Conservation (phyloP, 2,888 invertebrate species). For the Ryuthela nishihirai region DNA sequence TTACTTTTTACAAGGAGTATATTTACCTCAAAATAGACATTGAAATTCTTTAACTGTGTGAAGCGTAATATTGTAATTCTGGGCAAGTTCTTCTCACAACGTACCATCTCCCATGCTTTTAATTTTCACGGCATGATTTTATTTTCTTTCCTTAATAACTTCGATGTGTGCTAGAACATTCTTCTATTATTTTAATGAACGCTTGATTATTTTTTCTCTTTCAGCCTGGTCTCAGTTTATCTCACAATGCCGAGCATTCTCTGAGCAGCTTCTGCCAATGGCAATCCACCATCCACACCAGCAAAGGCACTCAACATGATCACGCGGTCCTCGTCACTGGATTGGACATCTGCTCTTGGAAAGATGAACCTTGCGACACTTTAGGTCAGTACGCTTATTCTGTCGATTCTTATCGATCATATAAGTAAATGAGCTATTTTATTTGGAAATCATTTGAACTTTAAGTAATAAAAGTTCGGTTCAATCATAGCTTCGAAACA, state of each 20-base stretch:
- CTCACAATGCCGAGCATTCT: slow-evolving; percentile 49
- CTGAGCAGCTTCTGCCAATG: slow-evolving; percentile 51
- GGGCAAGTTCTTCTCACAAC: too few relatives aligned
- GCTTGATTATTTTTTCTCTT: neutral
- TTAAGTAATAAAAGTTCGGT: too few relatives aligned
- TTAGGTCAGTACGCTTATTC: slow-evolving; percentile 45
- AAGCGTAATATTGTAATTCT: too few relatives aligned
- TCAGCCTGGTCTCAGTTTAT: slow-evolving; percentile 47
- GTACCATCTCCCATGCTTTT: neutral
- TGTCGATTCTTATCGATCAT: too few relatives aligned
- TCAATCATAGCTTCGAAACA: too few relatives aligned
- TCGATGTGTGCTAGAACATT: too few relatives aligned
- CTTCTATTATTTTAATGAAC: neutral
- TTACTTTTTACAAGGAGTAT: too few relatives aligned
- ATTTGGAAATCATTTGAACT: too few relatives aligned
- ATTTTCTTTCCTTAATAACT: neutral
- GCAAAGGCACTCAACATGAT: slow-evolving; percentile 46
- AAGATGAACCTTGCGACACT: slow-evolving; percentile 48
- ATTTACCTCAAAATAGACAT: too few relatives aligned
- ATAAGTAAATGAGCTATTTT: too few relatives aligned
- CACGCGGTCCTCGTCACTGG: slow-evolving; percentile 51
- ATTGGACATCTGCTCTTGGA: slow-evolving; percentile 47
- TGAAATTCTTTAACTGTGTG: too few relatives aligned
- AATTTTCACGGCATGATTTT: neutral
- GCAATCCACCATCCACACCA: slow-evolving; percentile 47